Conservation (phyloP, 2,888 invertebrate genomes). For the Terebella lapidaria region DNA sequence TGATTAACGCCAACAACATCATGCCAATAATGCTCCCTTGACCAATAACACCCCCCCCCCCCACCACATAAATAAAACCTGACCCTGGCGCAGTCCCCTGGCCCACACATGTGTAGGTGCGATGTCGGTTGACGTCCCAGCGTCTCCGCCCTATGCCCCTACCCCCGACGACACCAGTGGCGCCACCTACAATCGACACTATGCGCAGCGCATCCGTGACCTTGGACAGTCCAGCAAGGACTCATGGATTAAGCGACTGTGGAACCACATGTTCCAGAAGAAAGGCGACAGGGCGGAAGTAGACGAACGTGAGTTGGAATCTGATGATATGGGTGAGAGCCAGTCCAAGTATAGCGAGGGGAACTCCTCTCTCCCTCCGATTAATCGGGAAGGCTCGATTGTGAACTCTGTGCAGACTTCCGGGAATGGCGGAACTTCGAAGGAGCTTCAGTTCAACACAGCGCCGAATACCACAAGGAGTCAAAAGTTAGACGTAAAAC, state of each 20-base stretch:
- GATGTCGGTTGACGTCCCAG: neutral
- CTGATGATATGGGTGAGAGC: neutral
- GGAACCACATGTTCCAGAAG: slow-evolving; percentile 19
- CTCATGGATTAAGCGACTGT: slow-evolving; percentile 24
- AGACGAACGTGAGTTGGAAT: neutral
- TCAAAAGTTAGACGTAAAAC: neutral
- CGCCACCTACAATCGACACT: slow-evolving; percentile 22
- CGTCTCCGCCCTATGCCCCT: neutral
- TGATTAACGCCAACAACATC: no score
- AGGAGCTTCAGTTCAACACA: neutral
- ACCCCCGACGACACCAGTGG: slow-evolving; percentile 5
- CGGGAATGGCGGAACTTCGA: no score
- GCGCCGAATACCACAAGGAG: neutral
- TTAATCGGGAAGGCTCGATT: neutral
- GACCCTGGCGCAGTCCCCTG: no score
- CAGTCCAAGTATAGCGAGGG: neutral
- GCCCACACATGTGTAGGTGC: no score
- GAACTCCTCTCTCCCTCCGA: neutral
- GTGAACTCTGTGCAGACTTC: neutral
- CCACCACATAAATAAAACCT: no score
- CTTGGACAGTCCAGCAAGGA: slow-evolving; percentile 23
- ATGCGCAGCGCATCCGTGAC: slow-evolving; percentile 24
- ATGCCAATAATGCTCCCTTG: no score
- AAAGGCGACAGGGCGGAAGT: neutral
- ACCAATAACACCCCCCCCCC: no score